phyloP scores from a whole-genome alignment of 1,140 invertebrate species.

The Drosophila auraria region DNA sequence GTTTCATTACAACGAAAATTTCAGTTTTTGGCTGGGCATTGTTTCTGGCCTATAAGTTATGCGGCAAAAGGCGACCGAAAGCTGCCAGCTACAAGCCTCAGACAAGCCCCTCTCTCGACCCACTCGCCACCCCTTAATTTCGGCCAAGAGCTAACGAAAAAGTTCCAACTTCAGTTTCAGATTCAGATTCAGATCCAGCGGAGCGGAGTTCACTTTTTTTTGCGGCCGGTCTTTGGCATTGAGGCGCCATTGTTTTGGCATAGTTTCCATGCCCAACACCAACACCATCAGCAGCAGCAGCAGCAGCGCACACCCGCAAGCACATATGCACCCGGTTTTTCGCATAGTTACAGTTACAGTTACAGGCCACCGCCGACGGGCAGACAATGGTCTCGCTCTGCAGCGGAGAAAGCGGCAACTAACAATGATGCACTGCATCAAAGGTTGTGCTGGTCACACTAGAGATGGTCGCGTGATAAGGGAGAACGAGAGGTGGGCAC shows the following conservation, averaged over 20 bases:
- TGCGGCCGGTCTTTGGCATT: constrained; percentile 56
- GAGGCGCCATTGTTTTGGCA: constrained; percentile 81
- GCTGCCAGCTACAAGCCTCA: constrained; percentile 71
- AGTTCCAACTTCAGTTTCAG: constrained; percentile 29
- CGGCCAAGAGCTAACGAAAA: constrained; percentile 18
- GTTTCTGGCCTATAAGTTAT: constrained; percentile 65
- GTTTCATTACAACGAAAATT: constrained; percentile 74
- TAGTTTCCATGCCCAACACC: constrained; percentile 55
- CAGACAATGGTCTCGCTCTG: constrained; percentile 69
- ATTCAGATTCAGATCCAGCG: constrained; percentile 33
- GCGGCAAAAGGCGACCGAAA: constrained; percentile 44
- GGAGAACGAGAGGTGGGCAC: neutral
- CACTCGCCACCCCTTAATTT: too few species aligned
- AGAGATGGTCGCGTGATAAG: constrained; percentile 40
- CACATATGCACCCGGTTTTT: constrained; percentile 61
- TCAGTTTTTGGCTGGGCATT: constrained; percentile 58
- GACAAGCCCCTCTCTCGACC: neutral
- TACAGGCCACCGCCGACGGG: constrained; percentile 62
- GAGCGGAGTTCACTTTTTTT: constrained; percentile 45
- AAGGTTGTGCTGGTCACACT: constrained; percentile 43
- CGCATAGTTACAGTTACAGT: constrained; percentile 70
- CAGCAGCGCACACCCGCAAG: constrained; percentile 15
- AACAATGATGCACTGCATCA: constrained; percentile 53
- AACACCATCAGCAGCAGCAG: constrained; percentile 2
- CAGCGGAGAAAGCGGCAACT: constrained; percentile 56